Conservation (phyloP, 2,113 vertebrate genomes). For the Apteryx mantelli region DNA sequence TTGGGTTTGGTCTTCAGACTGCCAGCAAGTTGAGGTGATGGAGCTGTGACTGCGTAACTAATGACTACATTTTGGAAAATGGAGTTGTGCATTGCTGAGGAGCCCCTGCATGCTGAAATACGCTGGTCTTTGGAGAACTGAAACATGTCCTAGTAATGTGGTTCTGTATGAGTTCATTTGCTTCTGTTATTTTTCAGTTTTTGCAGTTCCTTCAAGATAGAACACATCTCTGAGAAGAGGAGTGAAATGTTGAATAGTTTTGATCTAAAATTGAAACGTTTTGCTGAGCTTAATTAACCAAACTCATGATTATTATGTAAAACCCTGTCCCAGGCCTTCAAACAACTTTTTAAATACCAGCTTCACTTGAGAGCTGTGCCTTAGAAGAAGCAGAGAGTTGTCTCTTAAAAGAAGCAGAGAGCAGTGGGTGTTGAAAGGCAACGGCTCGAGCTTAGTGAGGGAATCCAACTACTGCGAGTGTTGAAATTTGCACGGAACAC, state of each 20-base stretch:
- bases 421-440: constrained; percentile 15
- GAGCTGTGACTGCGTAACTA: neutral
- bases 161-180: neutral
- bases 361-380: neutral
- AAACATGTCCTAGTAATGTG: neutral
- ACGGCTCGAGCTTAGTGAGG: neutral
- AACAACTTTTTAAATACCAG: neutral
- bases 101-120: neutral
- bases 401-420: neutral
- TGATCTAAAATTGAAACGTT: neutral
- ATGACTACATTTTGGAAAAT: neutral
- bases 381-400: neutral
- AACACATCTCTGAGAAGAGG: neutral
- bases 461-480: neutral
- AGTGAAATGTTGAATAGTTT: neutral
- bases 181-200: neutral
- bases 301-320: neutral
- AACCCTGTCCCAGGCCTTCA: neutral
- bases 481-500: constrained; percentile 25
- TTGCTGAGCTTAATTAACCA: neutral
- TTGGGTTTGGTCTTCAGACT: neutral
- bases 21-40: neutral
- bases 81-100: neutral
- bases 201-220: neutral
- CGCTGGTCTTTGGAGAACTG: too few species aligned